Evolutionary conservation across 2,797 vertebrate species (phyloP), one percentile per base, ranked within the genome.

Genomic region (Gouania willdenowi): DNA sequence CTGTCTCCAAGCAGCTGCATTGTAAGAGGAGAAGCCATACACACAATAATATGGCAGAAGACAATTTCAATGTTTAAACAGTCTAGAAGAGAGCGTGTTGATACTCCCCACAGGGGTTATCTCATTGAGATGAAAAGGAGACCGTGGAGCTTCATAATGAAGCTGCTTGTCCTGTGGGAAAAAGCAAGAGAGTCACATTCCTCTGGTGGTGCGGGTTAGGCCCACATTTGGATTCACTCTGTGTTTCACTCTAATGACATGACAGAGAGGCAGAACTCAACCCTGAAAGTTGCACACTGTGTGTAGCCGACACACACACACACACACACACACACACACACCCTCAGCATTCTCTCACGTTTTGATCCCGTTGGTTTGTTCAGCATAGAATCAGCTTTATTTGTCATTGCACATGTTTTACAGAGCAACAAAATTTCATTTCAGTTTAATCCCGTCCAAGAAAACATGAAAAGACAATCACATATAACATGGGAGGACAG

Each of bases 11-110:
- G 71, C 74, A 76, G 70, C 73, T 67, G 56, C 53, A 65, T 70
- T 71, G 58, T 28, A 27, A 20, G 13, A 5, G 2, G 7, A 36
- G 52, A 42, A 43, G n/a, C 12, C n/a, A n/a, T 8, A 23, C 53
- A 28, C 39, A 71, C 55, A 83, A 78, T 66, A 85, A 70, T 79
- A 66, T 79, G 62, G 57, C 42, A 15, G 46, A 71, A 66, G 41
- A 52, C 76, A 75, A 56, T 75, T 77, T 66, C 68, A 75, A 50
- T 82, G 72, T 86, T 84, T 77, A 82, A 85, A 80, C 63, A 75
- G 69, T 47, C 64, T 70, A 51, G 54, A 48, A 78, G 78, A 68
- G 53, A 68, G 71, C 42, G 45, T 70, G 77, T 77, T 71, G 66
- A 79, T 75, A 63, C 71, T 80, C 75, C 77, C 76, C 76, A 63